Base-by-base conservation (phyloP, 2,888 invertebrate species). In the Creontiades dilutus region DNA sequence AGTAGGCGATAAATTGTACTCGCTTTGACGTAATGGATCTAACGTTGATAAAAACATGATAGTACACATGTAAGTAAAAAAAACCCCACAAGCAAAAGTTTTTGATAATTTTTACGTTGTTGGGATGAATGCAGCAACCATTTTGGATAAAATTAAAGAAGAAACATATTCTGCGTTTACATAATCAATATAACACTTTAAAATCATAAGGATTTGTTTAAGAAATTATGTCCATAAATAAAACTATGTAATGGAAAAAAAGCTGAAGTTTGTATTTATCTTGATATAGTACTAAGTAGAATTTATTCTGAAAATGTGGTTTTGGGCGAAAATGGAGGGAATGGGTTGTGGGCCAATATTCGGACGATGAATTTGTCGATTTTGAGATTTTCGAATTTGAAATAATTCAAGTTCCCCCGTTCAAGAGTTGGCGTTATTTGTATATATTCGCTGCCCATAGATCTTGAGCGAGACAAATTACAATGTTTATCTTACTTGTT, bases 1-100 rank as follows among this genome's bases (percentile, higher is more conserved):
- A 68, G 68, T 68, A 68, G 68, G 68, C 68, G 68, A 68, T 68
- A 68, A 14, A 61, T 61, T 68, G 68, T 68, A 68, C 23, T 68
- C 23, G 68, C 68, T 68, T 68, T 68, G 19, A 68, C 68, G 68
- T 68, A 68, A 23, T 19, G 19, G 23, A 68, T 23, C 12, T 68
- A 68, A 68, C 23, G 68, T 52, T 52, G 52, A 19, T n/a, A n/a
- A 68, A 68, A 23, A 27, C 27, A 57, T 14, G 16, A 57, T 57
- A 68, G 12, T 68, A 16, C 19, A 16, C 61, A 68, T 68, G 68
- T 68, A 23, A 52, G 14, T 52, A 13, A 48, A 48, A 48, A 48
- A 48, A 68, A 68, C 19, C 12, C 68, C 68, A 68, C 68, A 7
- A 68, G 19, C 37, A 37, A 37, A 37, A 37, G 37, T 37, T 52